Conservation (phyloP, 2,113 vertebrate species). For the Tricholaema leucomelas region DNA sequence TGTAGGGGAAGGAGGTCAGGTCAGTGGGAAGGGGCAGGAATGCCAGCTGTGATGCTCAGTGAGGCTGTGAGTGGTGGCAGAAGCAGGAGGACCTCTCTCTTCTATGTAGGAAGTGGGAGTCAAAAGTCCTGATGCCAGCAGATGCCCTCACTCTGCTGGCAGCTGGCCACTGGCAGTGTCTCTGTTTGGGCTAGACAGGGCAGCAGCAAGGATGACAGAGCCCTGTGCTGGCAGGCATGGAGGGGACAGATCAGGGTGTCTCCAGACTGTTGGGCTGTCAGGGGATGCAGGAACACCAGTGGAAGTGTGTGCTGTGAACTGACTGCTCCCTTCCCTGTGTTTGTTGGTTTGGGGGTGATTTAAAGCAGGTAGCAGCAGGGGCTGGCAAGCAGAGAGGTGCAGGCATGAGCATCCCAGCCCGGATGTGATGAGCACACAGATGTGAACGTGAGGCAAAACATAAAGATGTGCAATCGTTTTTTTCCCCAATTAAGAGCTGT, state of each 20-base stretch:
- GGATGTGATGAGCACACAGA: not conserved
- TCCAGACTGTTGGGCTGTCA: accelerated
- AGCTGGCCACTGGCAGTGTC: too few relatives aligned
- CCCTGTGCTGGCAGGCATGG: accelerated
- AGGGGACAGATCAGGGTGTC: not conserved
- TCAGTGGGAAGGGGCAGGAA: not conserved
- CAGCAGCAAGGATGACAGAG: not conserved
- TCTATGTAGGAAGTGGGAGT: accelerated
- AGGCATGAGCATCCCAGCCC: not conserved
- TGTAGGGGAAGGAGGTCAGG: not conserved
- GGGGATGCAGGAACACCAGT: not conserved
- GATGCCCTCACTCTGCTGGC: accelerated
- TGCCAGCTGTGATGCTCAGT: not conserved
- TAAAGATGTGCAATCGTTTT: constrained; percentile 3
- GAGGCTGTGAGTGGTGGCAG: not conserved
- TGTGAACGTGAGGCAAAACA: not conserved
- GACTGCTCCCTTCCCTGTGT: not conserved
- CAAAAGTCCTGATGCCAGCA: not conserved
- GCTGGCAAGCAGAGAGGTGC: not conserved
- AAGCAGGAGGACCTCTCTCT: not conserved
- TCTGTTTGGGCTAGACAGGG: accelerated
- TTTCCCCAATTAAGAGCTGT: constrained; percentile 19
- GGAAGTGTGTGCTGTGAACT: not conserved
- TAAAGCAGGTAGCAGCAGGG: not conserved
- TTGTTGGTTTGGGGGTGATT: not conserved